Conservation (phyloP, 2,888 invertebrate species). For the Macaria liturata region DNA sequence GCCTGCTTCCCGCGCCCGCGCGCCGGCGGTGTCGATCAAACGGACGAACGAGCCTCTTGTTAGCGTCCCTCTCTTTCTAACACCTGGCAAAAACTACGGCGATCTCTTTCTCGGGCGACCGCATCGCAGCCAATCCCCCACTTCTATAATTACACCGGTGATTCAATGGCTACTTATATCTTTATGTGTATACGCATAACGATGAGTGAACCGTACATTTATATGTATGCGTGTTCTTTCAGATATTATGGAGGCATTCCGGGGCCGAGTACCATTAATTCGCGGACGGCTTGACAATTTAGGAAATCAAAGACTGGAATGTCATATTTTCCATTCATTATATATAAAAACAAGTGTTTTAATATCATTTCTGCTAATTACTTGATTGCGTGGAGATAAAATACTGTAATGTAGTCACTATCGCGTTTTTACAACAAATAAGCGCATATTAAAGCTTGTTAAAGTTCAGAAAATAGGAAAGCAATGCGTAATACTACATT, state of each 20-base stretch:
- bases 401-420: background rate
- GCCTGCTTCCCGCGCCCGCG: slow-evolving; percentile 76
- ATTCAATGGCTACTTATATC: slow-evolving; percentile 83
- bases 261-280: slow-evolving; percentile 60
- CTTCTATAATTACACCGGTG: slow-evolving; percentile 84
- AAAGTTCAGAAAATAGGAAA: slow-evolving; percentile 23
- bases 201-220: slow-evolving; percentile 73
- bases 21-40: slow-evolving; percentile 82
- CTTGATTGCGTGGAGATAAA: no score
- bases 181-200: slow-evolving; percentile 75
- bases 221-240: slow-evolving; percentile 72
- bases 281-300: slow-evolving; percentile 46
- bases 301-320: slow-evolving; percentile 4
- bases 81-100: slow-evolving; percentile 49
- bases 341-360: no score
- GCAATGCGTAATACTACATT: slow-evolving; percentile 29
- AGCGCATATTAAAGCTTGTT: slow-evolving; percentile 4
- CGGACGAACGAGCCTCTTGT: slow-evolving; percentile 82
- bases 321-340: no score
- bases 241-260: slow-evolving; percentile 68
- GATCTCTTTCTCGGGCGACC: slow-evolving; percentile 63
- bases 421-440: background rate
- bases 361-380: no score
- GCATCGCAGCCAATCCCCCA: slow-evolving; percentile 83
- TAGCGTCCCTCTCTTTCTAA: slow-evolving; percentile 68